A percentile compares a stretch with the other conserved stretches of the same genome.
Evolutionary conservation across 2,888 invertebrate genomes (phyloP).

Genomic region (Thumatha senex): DNA sequence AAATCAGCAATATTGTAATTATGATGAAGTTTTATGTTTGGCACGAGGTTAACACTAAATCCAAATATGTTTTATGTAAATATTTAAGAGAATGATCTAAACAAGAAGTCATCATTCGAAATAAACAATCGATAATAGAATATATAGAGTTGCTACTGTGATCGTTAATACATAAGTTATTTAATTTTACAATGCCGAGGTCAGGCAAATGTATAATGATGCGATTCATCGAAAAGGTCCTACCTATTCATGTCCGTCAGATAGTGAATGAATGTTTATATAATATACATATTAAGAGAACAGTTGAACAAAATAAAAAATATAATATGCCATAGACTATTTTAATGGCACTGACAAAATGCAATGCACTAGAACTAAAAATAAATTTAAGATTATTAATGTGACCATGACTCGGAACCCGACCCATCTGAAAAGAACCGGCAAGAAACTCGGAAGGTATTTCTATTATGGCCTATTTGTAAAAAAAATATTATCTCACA

Average conservation of each 20-base stretch:
- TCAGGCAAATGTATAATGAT: conserved; percentile 3
- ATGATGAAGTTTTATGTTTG: neutral
- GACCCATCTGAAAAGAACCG: too few relatives aligned
- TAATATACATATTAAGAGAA: conserved; percentile 4
- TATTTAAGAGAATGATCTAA: conserved; percentile 6
- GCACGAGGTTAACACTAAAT: neutral
- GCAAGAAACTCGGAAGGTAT: too few relatives aligned
- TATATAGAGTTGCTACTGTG: neutral
- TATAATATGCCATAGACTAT: too few relatives aligned
- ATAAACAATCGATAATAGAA: conserved; percentile 9
- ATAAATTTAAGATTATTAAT: too few relatives aligned
- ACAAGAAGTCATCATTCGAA: conserved; percentile 5
- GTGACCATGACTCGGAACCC: too few relatives aligned
- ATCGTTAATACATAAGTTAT: conserved; percentile 8
- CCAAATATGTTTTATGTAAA: neutral
- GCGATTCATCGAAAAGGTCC: neutral
- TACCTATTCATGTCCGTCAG: neutral
- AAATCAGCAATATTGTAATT: neutral
- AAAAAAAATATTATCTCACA: too few relatives aligned
- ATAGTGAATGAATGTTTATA: conserved; percentile 8
- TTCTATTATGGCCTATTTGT: too few relatives aligned
- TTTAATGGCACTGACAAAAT: too few relatives aligned
- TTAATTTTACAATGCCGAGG: conserved; percentile 6
- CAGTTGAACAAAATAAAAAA: conserved; percentile 11
- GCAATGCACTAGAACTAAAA: too few relatives aligned